Percentiles rank a stretch among this genome's conserved stretches.
These are phyloP conservation scores for Eupelmus urozonus DNA, from an alignment of 2,888 invertebrate species.

Conservation along the genomic window DNA sequence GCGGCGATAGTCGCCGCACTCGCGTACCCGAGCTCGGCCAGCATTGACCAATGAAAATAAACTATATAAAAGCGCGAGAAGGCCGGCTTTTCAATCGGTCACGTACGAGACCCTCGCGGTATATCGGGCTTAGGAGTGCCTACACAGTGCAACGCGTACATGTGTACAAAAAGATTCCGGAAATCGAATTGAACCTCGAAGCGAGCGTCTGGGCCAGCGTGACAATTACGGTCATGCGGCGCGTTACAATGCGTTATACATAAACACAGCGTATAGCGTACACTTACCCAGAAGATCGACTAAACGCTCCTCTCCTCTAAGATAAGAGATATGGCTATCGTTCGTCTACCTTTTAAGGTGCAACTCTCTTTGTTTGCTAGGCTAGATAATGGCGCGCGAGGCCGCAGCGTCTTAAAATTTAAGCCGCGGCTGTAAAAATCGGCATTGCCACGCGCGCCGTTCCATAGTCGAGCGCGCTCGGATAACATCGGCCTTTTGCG, in stretches of 20 bases:
- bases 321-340: conserved; percentile 69
- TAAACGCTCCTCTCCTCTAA: conserved; percentile 54
- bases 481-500: neutral
- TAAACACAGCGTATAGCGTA: conserved; percentile 20
- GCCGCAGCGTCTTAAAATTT: neutral
- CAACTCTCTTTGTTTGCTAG: conserved; percentile 30
- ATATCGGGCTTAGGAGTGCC: too few species aligned
- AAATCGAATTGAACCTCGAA: too few species aligned
- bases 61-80: conserved; percentile 14
- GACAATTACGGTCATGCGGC: too few species aligned
- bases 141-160: neutral
- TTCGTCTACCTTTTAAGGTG: conserved; percentile 66
- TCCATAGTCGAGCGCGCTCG: too few species aligned
- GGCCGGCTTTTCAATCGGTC: conserved; percentile 21
- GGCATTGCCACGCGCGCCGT: too few species aligned
- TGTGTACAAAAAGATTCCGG: neutral
- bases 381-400: neutral
- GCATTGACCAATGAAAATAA: conserved; percentile 16
- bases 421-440: neutral
- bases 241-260: too few species aligned
- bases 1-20: neutral
- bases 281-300: conserved; percentile 1
- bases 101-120: conserved; percentile 5
- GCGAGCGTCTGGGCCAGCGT: too few species aligned
- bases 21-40: too few species aligned